Base-by-base conservation (phyloP, 2,888 invertebrate species). In the Lycaena phlaeas region DNA sequence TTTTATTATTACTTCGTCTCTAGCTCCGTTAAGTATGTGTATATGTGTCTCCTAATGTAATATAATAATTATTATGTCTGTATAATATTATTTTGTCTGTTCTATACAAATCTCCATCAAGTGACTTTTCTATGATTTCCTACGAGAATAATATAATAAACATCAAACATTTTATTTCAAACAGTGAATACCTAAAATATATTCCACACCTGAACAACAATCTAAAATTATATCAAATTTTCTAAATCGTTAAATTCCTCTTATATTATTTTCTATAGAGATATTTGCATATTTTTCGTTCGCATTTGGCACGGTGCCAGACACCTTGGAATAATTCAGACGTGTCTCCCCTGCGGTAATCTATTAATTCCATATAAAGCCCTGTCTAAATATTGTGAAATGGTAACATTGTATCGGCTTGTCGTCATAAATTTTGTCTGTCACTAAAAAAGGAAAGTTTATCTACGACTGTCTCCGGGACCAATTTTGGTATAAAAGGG, bases 351-450 rank as follows among this genome's bases (percentile, higher is more conserved):
- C 9, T 2, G 22, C 7, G 22, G 34, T 6, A 11, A 34, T 34
- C 34, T 12, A 18, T 34, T 34, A 34, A 22, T 34, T 34, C 34
- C 34, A 34, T 34, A 22, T 34, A 34, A 18, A 34, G 34, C 17
- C 12, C 12, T 34, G 34, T 34, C 34, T 34, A 22, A 34, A 34
- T 34, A 34, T 34, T 34, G 34, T 34, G 12, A 11, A 11, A 22
- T 5, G 5, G 4, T 4, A 22, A 18, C 22, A 18, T 12, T 31
- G 10, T 34, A 22, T 22, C 9, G 7, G 7, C 22, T 18, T 34
- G 34, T 34, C 18, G 12, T 11, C 34, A 12, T 34, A 34, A 34
- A 34, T 34, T 4, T 17, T 12, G 0, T 1, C 22, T 34, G 34
- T 34, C 34, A 22, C 31, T 31, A 7, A 18, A 31, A 31, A 12